Percentiles rank a stretch among this genome's conserved stretches.
phyloP scores from a whole-genome alignment of 1,140 invertebrate species.

The Drosophila micromelanica region DNA sequence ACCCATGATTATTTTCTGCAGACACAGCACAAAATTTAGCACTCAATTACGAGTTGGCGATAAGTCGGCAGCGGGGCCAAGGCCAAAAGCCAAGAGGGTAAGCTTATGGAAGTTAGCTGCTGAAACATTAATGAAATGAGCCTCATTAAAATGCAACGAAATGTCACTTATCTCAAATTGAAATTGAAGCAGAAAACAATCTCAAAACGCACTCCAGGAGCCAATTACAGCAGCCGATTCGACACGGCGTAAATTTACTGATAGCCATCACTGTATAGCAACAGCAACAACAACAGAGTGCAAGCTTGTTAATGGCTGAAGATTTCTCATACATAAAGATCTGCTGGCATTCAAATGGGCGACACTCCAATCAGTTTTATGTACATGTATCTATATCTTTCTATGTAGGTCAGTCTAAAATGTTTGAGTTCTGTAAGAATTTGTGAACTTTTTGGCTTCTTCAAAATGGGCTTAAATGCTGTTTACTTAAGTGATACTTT shows the following conservation, averaged over 20 bases:
- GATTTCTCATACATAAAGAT: constrained; percentile 53
- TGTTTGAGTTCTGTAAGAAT: constrained; percentile 70
- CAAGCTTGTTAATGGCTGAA: constrained; percentile 73
- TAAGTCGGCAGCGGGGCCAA: constrained; percentile 47
- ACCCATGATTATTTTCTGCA: constrained; percentile 34
- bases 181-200: constrained; percentile 73
- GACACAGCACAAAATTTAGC: constrained; percentile 76
- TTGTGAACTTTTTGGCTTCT: no score
- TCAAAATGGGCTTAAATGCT: background rate
- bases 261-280: constrained; percentile 57
- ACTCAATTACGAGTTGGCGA: constrained; percentile 70
- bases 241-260: constrained; percentile 65
- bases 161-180: constrained; percentile 83
- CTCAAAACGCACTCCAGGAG: constrained; percentile 55
- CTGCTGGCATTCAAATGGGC: constrained; percentile 30
- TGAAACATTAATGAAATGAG: constrained; percentile 61
- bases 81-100: constrained; percentile 1
- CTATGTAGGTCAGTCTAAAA: constrained; percentile 59
- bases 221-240: constrained; percentile 58
- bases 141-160: constrained; percentile 83
- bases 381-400: constrained; percentile 1
- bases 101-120: constrained; percentile 8
- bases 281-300: constrained; percentile 54
- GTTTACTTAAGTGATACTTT: no score
- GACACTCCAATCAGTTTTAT: background rate